Conservation (phyloP, 2,797 vertebrate species). For the Oryzias dopingdopingensis region DNA sequence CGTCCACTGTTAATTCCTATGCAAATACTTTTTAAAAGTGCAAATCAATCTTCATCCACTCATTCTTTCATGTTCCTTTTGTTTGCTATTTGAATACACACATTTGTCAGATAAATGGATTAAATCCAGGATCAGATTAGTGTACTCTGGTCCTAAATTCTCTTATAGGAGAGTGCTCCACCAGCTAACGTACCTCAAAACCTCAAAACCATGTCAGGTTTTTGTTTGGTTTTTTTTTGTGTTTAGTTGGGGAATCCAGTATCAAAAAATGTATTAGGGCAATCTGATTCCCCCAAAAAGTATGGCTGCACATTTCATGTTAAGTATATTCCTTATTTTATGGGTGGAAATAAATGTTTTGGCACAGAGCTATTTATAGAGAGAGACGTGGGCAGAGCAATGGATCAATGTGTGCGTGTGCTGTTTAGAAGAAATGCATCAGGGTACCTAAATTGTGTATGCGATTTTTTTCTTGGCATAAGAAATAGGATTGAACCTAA, state of each 20-base stretch:
- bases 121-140: slow-evolving; percentile 23
- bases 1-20: no score
- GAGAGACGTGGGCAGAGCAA: slow-evolving; percentile 38
- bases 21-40: no score
- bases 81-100: no score
- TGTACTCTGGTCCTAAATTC: slow-evolving; percentile 38
- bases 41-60: no score
- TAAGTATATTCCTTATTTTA: slow-evolving; percentile 29
- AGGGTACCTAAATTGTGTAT: slow-evolving; percentile 17
- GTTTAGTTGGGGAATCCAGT: no score
- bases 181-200: slow-evolving; percentile 20
- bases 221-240: neutral
- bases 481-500: slow-evolving; percentile 19
- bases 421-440: slow-evolving; percentile 22
- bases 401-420: slow-evolving; percentile 37
- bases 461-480: slow-evolving; percentile 18
- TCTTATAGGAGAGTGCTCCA: slow-evolving; percentile 34
- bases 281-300: slow-evolving; percentile 26
- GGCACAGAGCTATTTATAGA: slow-evolving; percentile 57
- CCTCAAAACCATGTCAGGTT: no score
- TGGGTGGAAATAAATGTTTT: slow-evolving; percentile 48
- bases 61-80: no score
- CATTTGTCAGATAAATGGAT: slow-evolving; percentile 37
- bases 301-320: slow-evolving; percentile 29
- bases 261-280: no score